Conservation (phyloP, 1,140 invertebrate genomes). For the Coenobita brevimanus region DNA sequence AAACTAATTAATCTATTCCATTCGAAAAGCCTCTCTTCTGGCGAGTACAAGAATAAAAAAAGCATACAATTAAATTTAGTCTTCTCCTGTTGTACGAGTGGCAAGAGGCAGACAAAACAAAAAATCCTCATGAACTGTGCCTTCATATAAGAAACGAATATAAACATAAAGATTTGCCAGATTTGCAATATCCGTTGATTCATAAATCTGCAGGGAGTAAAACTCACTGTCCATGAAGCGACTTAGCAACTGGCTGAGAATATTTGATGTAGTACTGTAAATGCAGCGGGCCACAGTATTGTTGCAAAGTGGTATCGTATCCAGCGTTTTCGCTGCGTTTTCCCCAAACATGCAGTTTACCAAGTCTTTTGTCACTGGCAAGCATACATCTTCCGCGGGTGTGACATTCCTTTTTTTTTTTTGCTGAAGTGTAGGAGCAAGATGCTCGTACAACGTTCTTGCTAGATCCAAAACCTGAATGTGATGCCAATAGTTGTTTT, state of each 20-base stretch:
- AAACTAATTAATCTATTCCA: no score
- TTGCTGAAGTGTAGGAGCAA: neutral
- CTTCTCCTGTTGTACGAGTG: conserved; percentile 26
- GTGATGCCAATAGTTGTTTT: neutral
- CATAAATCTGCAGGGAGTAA: no score
- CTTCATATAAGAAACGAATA: no score
- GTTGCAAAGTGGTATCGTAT: neutral
- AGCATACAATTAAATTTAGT: no score
- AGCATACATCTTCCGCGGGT: conserved; percentile 12
- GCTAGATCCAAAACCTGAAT: conserved; percentile 4
- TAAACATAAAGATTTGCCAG: no score
- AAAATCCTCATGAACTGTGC: no score
- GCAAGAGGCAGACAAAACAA: conserved; percentile 10
- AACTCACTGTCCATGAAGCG: no score
- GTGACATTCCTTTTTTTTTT: conserved; percentile 4
- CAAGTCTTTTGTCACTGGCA: conserved; percentile 15
- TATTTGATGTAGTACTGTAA: conserved; percentile 2
- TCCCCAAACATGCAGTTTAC: no score
- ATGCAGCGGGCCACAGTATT: conserved; percentile 5
- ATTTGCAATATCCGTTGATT: no score
- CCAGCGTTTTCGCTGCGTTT: no score
- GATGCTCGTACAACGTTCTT: conserved; percentile 20
- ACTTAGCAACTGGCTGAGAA: conserved; percentile 16
- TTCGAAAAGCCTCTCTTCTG: no score
- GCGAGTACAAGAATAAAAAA: no score